These are phyloP conservation scores for Lasiurus borealis DNA, from an alignment of 2,113 vertebrate species.

Conservation along the genomic window DNA sequence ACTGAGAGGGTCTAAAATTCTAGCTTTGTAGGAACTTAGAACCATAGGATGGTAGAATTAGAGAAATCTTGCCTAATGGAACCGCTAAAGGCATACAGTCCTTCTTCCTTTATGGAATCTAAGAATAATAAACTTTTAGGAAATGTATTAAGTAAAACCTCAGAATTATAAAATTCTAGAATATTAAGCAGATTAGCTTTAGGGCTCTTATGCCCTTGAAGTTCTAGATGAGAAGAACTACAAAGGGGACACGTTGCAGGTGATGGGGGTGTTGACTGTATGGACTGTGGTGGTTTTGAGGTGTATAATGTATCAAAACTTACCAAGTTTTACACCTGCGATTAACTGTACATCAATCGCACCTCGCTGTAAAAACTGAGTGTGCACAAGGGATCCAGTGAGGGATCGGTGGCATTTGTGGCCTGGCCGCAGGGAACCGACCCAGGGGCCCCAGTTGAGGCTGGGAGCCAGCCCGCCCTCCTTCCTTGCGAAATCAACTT, in stretches of 20 bases:
- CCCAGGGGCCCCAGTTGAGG: too few species aligned
- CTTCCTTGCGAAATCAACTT: neutral
- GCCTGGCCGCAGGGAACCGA: neutral
- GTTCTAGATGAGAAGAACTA: neutral
- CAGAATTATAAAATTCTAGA: neutral
- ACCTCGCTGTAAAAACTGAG: neutral
- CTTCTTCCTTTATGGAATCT: neutral
- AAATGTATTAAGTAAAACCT: neutral
- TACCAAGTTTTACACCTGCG: accelerated
- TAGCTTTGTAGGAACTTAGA: neutral
- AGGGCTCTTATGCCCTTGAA: neutral
- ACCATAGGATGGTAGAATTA: neutral
- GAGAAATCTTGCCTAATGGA: neutral
- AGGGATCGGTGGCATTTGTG: neutral
- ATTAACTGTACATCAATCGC: accelerated
- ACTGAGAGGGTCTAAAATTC: neutral
- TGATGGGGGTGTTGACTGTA: accelerated
- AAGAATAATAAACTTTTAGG: neutral
- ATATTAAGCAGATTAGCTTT: neutral
- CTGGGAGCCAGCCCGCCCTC: neutral
- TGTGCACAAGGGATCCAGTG: accelerated
- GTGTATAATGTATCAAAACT: neutral
- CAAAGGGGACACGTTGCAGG: neutral
- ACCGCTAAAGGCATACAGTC: neutral
- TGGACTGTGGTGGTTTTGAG: accelerated